A percentile compares a stretch with the other conserved stretches of the same genome.
These are phyloP conservation scores for Glaucomys volans DNA, from an alignment of 2,113 vertebrate genomes.

Conservation along the genomic window DNA sequence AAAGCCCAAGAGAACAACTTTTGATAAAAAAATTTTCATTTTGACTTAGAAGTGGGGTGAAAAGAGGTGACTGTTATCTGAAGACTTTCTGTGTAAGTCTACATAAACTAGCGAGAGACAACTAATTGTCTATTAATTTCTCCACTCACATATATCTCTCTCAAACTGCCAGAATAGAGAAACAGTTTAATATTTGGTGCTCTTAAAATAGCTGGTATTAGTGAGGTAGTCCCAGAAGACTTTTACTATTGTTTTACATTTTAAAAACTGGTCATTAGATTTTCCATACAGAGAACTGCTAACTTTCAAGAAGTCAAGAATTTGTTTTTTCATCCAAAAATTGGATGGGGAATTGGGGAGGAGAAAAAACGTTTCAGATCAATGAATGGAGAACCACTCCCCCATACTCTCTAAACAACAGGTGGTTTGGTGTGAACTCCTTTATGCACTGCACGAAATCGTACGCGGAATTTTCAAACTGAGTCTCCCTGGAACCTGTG, in stretches of 20 bases:
- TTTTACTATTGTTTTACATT: neutral
- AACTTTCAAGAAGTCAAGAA: constrained; percentile 13
- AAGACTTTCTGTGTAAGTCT: neutral
- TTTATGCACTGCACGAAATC: neutral
- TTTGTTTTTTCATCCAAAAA: constrained; percentile 21
- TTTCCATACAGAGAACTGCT: neutral
- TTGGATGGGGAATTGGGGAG: neutral
- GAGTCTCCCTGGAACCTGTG: neutral
- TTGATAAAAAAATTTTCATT: neutral
- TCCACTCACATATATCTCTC: neutral
- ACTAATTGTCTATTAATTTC: neutral
- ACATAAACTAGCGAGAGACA: neutral
- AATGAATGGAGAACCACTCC: neutral
- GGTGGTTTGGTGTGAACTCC: constrained; percentile 23
- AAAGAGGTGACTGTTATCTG: neutral
- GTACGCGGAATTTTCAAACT: neutral
- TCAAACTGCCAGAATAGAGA: neutral
- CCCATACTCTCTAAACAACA: constrained; percentile 38
- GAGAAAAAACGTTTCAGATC: neutral
- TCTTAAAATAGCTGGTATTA: neutral
- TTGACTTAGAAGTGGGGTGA: neutral
- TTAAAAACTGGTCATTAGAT: neutral
- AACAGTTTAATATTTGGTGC: neutral
- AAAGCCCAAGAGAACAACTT: neutral
- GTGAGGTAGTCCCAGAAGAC: neutral